Evolutionary conservation across 2,113 vertebrate genomes (phyloP), one percentile per base, ranked within the genome.

Genomic region (Brachirus orientalis): DNA sequence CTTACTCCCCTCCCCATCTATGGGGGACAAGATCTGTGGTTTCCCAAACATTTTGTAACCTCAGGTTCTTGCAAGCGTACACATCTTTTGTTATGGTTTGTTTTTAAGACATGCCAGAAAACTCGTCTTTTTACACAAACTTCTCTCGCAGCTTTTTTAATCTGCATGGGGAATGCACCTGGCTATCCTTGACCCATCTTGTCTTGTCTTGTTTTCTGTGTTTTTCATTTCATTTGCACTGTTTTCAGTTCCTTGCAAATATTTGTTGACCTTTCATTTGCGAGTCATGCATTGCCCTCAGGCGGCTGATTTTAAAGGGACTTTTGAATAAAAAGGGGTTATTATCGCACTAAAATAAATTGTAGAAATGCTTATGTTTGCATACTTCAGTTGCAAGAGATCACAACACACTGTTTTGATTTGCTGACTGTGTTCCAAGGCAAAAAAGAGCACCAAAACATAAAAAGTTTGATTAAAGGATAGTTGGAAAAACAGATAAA

Each of bases 181-280:
- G 19, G 17, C 59, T 43, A 20, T 55, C 43, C 52, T 37, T 53
- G 55, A 46, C 48, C 17, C 8, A 61, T 66, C 43, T n/a, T n/a
- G 46, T 47, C 20, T 54, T 47, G 52, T 77, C 48, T 47, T 55
- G 38, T 68, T 66, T 63, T 63, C 28, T 51, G 2, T 62, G n/a
- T 63, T 61, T 56, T 53, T 60, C 35, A 40, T 63, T 76, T 59
- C 18, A 72, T 45, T 33, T 46, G 28, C 12, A 20, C 37, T 38
- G 13, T 59, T 67, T 40, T 62, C 33, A 35, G 18, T 20, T 59
- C 33, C 54, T 54, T 50, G 8, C 38, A 37, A 13, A n/a, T 57
- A 56, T 70, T 63, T 69, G 17, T 62, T 83, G 82, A 80, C 76
- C 74, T 79, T 81, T 81, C n/a, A 68, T 62, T 78, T 80, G 40